phyloP scores from a whole-genome alignment of 2,113 vertebrate genomes.

The Gobiocypris rarus region DNA sequence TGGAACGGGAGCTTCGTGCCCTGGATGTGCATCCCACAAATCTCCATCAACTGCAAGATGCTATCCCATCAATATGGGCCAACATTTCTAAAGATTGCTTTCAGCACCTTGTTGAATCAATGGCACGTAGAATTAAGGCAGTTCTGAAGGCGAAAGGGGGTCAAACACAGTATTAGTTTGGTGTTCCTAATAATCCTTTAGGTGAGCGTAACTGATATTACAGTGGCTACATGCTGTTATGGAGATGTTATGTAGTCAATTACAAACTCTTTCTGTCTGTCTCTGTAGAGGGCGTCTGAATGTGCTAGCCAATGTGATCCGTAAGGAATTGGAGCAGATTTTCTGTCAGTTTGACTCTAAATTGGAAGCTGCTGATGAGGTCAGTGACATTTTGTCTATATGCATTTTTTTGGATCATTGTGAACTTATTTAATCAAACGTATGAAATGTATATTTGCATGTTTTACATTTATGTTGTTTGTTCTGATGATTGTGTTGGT shows the following conservation, averaged over 20 bases:
- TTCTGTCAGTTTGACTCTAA: slow-evolving; percentile 99
- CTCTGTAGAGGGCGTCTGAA: slow-evolving; percentile 91
- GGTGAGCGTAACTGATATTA: too few species aligned
- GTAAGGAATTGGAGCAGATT: slow-evolving; percentile 97
- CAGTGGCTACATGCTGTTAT: not conserved
- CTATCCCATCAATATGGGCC: too few species aligned
- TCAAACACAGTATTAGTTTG: too few species aligned
- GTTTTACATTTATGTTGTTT: too few species aligned
- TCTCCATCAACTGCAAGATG: too few species aligned
- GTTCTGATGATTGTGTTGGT: not conserved
- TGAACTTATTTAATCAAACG: not conserved
- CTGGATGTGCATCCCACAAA: too few species aligned
- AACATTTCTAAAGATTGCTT: too few species aligned
- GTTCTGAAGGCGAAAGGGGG: too few species aligned
- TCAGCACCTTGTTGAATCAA: too few species aligned
- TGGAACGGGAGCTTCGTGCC: too few species aligned
- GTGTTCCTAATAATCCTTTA: too few species aligned
- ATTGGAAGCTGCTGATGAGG: slow-evolving; percentile 96
- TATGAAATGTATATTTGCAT: not conserved
- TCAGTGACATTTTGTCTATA: slow-evolving; percentile 57
- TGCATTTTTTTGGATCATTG: not conserved
- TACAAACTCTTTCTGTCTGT: not conserved
- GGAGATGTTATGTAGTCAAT: not conserved
- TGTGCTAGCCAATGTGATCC: slow-evolving; percentile 95
- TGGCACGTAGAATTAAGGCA: too few species aligned